Base-by-base conservation (phyloP, 2,113 vertebrate genomes). In the Glaucomys volans region DNA sequence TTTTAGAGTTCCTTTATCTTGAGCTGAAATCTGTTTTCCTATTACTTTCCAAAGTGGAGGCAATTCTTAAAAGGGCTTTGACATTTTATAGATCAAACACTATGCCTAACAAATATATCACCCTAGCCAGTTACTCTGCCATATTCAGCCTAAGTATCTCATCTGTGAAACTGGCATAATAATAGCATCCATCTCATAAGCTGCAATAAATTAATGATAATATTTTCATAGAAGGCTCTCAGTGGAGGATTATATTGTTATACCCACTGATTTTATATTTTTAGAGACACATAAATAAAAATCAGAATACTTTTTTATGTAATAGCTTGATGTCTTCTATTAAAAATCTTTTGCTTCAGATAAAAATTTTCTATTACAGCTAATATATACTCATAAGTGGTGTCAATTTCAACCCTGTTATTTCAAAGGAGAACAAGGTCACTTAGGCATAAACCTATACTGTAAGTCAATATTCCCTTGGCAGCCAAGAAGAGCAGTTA, bases 341-440 rank as follows among this genome's bases (percentile, higher is more conserved):
- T 10, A 52, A 89, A 86, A 69, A 54, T 28, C 26, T 82, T 59
- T 77, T 87, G 42, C 24, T 47, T n/a, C n/a, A 90, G 67, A 54
- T 91, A 91, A 93, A 93, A 67, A 42, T 80, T 37, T 89, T 90
- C 11, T 75, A 62, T 67, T 79, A 32, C 37, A 94, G n/a, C 24
- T 62, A 87, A 30, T 57, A 81, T 64, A 71, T 76, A 82, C 26
- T 72, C 18, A 52, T 42, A 77, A 92, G 67, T 67, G 32, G 67
- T 85, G 30, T 94, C 66, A 81, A 20, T 90, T 96, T 94, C n/a
- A 95, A 85, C 35, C 8, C 75, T 95, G 35, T 94, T 85, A 92
- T 90, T 97, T 97, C 91, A 85, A 87, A 57, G 80, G 30, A 72
- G 57, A 95, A 90, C 14, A 90, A 94, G 59, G 80, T 84, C 44